Conservation (phyloP, 2,888 invertebrate species). For the Leucoma salicis region DNA sequence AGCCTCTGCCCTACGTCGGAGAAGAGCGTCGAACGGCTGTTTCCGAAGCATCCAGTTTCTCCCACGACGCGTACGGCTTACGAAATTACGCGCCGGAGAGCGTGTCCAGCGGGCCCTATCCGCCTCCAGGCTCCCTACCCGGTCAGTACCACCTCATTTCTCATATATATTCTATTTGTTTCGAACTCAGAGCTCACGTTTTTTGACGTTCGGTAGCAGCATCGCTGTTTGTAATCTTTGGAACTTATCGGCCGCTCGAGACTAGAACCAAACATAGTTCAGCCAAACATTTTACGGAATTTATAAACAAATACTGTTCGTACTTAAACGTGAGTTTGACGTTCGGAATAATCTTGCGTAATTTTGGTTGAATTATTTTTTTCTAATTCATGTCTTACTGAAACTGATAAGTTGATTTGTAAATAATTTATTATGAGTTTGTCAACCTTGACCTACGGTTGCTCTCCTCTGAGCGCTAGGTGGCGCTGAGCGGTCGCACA, state of each 20-base stretch:
- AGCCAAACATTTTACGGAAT: conserved; percentile 64
- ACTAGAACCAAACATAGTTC: conserved; percentile 54
- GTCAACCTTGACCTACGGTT: conserved; percentile 70
- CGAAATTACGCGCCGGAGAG: conserved; percentile 89
- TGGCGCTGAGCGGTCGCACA: conserved; percentile 61
- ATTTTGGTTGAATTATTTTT: conserved; percentile 13
- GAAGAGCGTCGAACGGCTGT: conserved; percentile 87
- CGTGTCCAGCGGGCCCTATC: conserved; percentile 88
- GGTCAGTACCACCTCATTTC: conserved; percentile 64
- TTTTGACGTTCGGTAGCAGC: conserved; percentile 50
- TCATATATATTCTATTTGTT: conserved; percentile 31
- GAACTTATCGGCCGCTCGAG: conserved; percentile 62
- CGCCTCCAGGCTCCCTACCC: conserved; percentile 87
- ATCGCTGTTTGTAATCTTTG: conserved; percentile 69
- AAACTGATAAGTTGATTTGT: conserved; percentile 58
- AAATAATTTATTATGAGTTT: conserved; percentile 71
- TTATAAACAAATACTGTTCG: conserved; percentile 63
- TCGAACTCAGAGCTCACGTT: conserved; percentile 57
- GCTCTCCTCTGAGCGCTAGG: conserved; percentile 58
- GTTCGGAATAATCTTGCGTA: conserved; percentile 17
- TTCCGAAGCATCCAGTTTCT: conserved; percentile 84
- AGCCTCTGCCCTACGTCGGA: conserved; percentile 86
- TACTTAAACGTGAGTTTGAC: conserved; percentile 32
- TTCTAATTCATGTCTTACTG: conserved; percentile 26
- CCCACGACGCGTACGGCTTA: conserved; percentile 88